Evolutionary conservation across 2,797 vertebrate genomes (phyloP).

Genomic region (Thamnophis elegans): DNA sequence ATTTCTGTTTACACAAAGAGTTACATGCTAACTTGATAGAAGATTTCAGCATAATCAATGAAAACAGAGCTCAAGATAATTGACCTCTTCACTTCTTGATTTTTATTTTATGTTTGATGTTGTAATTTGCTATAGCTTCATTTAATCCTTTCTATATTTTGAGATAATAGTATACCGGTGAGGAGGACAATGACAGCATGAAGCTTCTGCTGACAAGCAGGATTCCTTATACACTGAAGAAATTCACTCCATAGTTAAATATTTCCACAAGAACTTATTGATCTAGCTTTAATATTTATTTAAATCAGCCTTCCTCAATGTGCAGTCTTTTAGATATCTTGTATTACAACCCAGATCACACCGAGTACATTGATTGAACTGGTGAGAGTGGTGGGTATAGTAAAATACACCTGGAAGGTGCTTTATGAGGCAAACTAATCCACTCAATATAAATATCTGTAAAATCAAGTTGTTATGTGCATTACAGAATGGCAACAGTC

Average conservation of each 20-base stretch:
- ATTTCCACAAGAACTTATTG: constrained; percentile 20
- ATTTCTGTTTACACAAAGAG: not conserved
- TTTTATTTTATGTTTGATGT: constrained; percentile 5
- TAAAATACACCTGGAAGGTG: not conserved
- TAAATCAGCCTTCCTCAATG: not conserved
- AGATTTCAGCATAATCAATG: constrained; percentile 14
- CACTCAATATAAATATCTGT: constrained; percentile 10
- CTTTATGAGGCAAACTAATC: not conserved
- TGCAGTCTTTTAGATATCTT: not conserved
- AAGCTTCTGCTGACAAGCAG: not conserved
- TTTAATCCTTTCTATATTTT: constrained; percentile 30
- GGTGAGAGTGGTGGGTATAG: not conserved
- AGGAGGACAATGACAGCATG: constrained; percentile 6
- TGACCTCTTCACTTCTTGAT: not conserved
- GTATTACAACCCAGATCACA: not conserved
- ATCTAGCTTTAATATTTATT: constrained; percentile 25
- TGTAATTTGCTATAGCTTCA: constrained; percentile 1
- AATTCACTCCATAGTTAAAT: constrained; percentile 14
- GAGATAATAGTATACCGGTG: constrained; percentile 22
- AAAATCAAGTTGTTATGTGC: not conserved
- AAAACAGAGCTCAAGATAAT: not conserved
- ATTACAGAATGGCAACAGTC: not conserved
- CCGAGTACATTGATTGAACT: not conserved
- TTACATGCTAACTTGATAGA: not conserved
- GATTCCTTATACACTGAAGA: constrained; percentile 22